phyloP scores from a whole-genome alignment of 1,140 invertebrate genomes.

The Bombus breviceps region DNA sequence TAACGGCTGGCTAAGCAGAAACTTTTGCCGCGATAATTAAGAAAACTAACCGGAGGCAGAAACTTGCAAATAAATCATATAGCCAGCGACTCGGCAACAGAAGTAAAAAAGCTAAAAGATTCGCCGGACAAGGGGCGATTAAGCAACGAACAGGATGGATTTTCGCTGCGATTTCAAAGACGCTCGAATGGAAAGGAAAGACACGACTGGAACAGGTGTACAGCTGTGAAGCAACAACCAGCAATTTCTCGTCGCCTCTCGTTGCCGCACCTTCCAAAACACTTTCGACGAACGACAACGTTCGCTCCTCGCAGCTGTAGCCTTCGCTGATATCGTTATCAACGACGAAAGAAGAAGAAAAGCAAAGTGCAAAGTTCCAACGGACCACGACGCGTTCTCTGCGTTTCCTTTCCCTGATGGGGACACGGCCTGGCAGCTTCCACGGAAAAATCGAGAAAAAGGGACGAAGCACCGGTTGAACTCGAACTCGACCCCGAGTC shows the following conservation, averaged over 20 bases:
- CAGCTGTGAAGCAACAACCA: too few relatives aligned
- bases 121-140: not conserved
- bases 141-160: not conserved
- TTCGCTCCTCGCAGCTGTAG: too few relatives aligned
- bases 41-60: not conserved
- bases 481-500: constrained; percentile 10
- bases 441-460: not conserved
- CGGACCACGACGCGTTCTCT: too few relatives aligned
- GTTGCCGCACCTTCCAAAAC: too few relatives aligned
- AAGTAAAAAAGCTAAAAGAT: not conserved
- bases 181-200: too few relatives aligned
- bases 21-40: constrained; percentile 29
- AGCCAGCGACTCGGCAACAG: not conserved
- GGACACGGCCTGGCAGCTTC: too few relatives aligned
- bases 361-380: too few relatives aligned
- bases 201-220: too few relatives aligned
- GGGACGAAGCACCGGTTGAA: not conserved
- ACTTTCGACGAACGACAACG: too few relatives aligned
- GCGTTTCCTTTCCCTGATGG: fast-evolving
- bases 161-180: not conserved
- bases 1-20: constrained; percentile 16
- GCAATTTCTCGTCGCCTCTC: too few relatives aligned
- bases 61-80: not conserved
- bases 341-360: too few relatives aligned
- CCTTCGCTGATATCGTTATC: too few relatives aligned